phyloP scores from a whole-genome alignment of 2,888 invertebrate species.

The Lagria hirta region DNA sequence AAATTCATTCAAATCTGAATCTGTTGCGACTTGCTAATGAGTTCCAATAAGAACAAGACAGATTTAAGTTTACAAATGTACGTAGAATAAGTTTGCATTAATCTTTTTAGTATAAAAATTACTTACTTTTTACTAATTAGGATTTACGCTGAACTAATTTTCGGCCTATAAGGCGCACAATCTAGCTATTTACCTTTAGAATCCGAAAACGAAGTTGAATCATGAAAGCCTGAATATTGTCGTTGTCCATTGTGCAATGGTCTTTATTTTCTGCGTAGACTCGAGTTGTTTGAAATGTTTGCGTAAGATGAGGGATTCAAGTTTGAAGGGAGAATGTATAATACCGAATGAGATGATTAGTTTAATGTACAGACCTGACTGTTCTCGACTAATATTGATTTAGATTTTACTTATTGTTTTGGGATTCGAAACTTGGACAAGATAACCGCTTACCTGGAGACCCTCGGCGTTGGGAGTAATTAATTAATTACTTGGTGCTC shows the following conservation, averaged over 20 bases:
- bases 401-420: slow-evolving; percentile 49
- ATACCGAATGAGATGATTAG: slow-evolving; percentile 48
- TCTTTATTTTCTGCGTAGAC: slow-evolving; percentile 39
- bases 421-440: slow-evolving; percentile 35
- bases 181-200: too few species aligned
- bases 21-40: too few species aligned
- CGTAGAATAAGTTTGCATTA: too few species aligned
- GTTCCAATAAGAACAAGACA: too few species aligned
- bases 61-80: too few species aligned
- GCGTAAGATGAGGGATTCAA: slow-evolving; percentile 42
- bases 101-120: too few species aligned
- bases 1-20: too few species aligned
- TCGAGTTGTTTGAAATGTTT: slow-evolving; percentile 46
- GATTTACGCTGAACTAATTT: too few species aligned
- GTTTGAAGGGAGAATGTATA: slow-evolving; percentile 44
- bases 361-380: slow-evolving; percentile 47
- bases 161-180: too few species aligned
- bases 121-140: too few species aligned
- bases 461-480: slow-evolving; percentile 25
- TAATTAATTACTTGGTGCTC: slow-evolving; percentile 20
- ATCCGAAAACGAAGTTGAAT: too few species aligned
- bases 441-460: slow-evolving; percentile 38
- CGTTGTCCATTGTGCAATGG: slow-evolving; percentile 39
- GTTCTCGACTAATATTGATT: slow-evolving; percentile 48
- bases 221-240: slow-evolving; percentile 25